Conservation (phyloP, 2,888 invertebrate species). For the Cheilosia variabilis region DNA sequence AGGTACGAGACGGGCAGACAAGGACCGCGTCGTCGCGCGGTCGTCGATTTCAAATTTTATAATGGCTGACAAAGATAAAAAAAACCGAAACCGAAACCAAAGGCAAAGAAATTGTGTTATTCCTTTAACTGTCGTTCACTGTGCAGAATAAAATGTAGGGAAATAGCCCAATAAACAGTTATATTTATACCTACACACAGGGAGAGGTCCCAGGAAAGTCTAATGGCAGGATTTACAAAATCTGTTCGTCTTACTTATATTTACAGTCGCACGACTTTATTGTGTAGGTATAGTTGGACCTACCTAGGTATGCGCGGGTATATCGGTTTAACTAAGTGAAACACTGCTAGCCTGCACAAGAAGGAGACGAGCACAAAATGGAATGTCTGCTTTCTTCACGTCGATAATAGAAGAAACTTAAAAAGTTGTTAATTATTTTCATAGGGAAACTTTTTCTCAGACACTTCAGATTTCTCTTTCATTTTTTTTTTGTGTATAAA, state of each 20-base stretch:
- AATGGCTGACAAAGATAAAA: conserved; percentile 19
- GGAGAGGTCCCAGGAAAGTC: neutral
- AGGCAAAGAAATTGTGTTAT: conserved; percentile 25
- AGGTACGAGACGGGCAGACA: conserved; percentile 15
- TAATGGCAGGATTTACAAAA: conserved; percentile 48
- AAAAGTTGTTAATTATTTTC: conserved; percentile 73
- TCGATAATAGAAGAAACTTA: conserved; percentile 67
- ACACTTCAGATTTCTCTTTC: conserved; percentile 59
- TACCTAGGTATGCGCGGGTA: conserved; percentile 9
- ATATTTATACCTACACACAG: conserved; percentile 40
- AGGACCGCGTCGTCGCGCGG: conserved; percentile 35
- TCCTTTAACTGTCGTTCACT: conserved; percentile 66
- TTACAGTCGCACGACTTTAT: conserved; percentile 23
- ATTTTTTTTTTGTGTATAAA: neutral
- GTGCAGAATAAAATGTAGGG: conserved; percentile 44
- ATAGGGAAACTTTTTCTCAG: conserved; percentile 68
- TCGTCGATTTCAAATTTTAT: conserved; percentile 24
- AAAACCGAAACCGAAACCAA: neutral
- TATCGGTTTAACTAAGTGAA: conserved; percentile 59
- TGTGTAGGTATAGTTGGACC: neutral
- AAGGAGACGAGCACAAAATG: conserved; percentile 9
- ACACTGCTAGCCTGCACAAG: conserved; percentile 26
- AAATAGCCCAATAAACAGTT: conserved; percentile 68
- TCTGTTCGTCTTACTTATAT: conserved; percentile 60
- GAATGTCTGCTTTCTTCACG: conserved; percentile 54